Evolutionary conservation across 2,797 vertebrate species (phyloP), one percentile per base, ranked within the genome.

Genomic region (Falco berigora): DNA sequence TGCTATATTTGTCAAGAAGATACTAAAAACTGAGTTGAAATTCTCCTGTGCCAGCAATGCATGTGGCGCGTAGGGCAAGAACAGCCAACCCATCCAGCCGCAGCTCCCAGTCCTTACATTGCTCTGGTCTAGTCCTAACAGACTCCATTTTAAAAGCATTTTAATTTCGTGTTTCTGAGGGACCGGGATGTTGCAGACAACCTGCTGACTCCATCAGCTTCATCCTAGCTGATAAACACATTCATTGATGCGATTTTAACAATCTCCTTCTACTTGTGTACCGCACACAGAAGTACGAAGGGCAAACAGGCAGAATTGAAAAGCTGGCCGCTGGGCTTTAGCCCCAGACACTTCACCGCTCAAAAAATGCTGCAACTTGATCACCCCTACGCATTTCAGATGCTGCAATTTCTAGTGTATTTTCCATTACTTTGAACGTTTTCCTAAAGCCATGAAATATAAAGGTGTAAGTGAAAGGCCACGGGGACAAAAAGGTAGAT

Each of bases 381-480:
- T 55, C 47, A 50, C 36, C 42, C 18, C 63, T n/a, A 36, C 38
- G 30, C 49, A 14, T 63, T 67, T 40, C 40, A 22, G 42, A 11
- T 8, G 30, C 44, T 49, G 25, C 27, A 21, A 38, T n/a, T 79
- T 46, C n/a, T 50, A 30, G 40, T 0, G 1, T 12, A 10, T 38
- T 32, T 44, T 46, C 49, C 3, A 5, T 24, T 32, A 20, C 59
- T n/a, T 42, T 0, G 20, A 34, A 34, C 12, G 6, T 28, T 50
- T 58, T 17, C 21, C 59, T 32, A 32, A 58, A 78, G 2, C 14
- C 3, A 12, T 0, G 4, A 21, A 44, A 40, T 15, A 44, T 2
- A 34, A 28, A 28, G 32, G 9, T 9, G 24, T 36, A 42, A 44
- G 28, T 17, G 25, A 34, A 87, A 53, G 25, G 23, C 16, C 22